Evolutionary conservation across 2,797 vertebrate species (phyloP).

Genomic region (Eulemur rubriventer): DNA sequence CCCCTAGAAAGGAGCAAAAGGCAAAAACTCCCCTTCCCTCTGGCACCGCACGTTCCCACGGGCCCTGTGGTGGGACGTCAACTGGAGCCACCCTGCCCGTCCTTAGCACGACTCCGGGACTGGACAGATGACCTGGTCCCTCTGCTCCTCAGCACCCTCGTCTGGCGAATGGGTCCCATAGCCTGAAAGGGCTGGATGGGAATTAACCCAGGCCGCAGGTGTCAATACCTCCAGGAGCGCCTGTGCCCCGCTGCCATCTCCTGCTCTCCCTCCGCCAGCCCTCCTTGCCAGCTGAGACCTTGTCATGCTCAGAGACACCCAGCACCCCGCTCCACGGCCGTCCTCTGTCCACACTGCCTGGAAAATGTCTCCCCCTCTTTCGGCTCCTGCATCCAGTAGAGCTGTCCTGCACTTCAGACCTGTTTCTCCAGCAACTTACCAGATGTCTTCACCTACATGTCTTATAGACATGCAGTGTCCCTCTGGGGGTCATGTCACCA

Average conservation of each 20-base stretch:
- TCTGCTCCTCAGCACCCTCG: background rate
- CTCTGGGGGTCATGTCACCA: too few relatives aligned
- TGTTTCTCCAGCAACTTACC: rapidly evolving
- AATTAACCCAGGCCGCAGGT: rapidly evolving
- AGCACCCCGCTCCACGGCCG: background rate
- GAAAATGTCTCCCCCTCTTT: background rate
- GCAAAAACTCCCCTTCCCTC: background rate
- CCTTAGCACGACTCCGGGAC: background rate
- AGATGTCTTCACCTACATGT: background rate
- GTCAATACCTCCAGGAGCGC: rapidly evolving
- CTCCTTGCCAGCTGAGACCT: background rate
- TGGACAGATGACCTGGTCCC: too few relatives aligned
- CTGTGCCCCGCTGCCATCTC: too few relatives aligned
- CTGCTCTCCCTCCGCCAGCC: background rate
- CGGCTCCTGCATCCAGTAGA: background rate
- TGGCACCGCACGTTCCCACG: rapidly evolving
- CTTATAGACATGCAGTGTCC: background rate
- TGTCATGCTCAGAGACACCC: rapidly evolving
- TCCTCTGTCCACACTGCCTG: too few relatives aligned
- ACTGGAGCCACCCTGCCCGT: background rate
- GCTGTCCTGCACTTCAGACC: too few relatives aligned
- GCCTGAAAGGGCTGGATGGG: background rate
- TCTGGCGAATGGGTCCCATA: too few relatives aligned
- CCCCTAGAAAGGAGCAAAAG: too few relatives aligned
- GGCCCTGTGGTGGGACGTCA: rapidly evolving